Evolutionary conservation across 2,113 vertebrate species (phyloP), one percentile per base, ranked within the genome.

Genomic region (Gobiocypris rarus): DNA sequence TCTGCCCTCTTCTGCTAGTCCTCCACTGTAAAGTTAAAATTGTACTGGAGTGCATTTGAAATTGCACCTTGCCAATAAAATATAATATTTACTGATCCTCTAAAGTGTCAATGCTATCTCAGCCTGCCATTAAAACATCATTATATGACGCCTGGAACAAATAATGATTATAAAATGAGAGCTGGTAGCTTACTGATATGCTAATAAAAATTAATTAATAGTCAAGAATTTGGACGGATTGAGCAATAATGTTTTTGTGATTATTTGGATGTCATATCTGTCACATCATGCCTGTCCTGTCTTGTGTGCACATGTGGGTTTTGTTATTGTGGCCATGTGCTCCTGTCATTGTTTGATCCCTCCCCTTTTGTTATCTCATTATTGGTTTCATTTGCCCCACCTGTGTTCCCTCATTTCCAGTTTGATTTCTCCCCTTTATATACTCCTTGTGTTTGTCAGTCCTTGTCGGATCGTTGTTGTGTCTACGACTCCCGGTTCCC

Each of bases 61-160:
- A 75, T 74, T 85, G 58, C 86, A 75, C 75, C 58, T 24, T 59
- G 74, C 83, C 80, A 87, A 85, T 85, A 85, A 87, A 75, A 56
- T 63, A 22, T 71, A 80, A 81, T 75, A 58, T 81, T 87, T 85
- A 75, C 83, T 56, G 61, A 78, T 34, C 67, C 86, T 79, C 80
- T 54, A 74, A 74, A 83, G 59, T 83, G 81, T 80, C 69, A 75
- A 63, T 43, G 56, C 48, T n/a, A 28, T 83, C 86, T 77, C 59
- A 85, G 74, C 41, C 69, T 81, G 76, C 59, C 50, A 83, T 85
- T 85, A 87, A 87, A 87, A 83, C 41, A 85, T 58, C 65, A 80
- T 83, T 83, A 85, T 76, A 80, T 85, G 79, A 83, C 48, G 52
- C 82, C 75, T 17, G 78, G 58, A 26, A 15, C 45, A 31, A 65